A percentile compares a stretch with the other conserved stretches of the same genome.
phyloP scores from a whole-genome alignment of 2,888 invertebrate species.

The Pycnomerus fuliginosus region DNA sequence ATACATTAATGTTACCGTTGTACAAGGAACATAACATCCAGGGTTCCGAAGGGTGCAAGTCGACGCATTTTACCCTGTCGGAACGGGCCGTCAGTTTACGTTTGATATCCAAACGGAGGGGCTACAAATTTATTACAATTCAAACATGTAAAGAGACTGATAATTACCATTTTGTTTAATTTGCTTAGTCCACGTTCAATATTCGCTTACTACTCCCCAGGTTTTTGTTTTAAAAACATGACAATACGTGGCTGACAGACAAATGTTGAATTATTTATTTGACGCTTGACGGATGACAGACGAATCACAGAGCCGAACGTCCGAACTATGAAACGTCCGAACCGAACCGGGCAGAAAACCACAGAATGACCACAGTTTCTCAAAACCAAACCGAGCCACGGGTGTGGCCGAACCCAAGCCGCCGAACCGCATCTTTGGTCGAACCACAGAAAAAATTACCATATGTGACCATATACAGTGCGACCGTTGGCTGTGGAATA shows the following conservation, averaged over 20 bases:
- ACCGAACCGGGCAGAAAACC: too few relatives aligned
- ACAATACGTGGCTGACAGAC: constrained; percentile 21
- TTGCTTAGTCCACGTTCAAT: not conserved
- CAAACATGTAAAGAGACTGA: not conserved
- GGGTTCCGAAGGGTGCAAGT: constrained; percentile 95
- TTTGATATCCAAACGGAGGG: constrained; percentile 96
- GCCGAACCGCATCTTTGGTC: too few relatives aligned
- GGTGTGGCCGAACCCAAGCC: too few relatives aligned
- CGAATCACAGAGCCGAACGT: too few relatives aligned
- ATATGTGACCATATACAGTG: too few relatives aligned
- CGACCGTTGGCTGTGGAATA: too few relatives aligned
- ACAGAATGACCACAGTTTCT: too few relatives aligned
- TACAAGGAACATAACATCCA: constrained; percentile 99
- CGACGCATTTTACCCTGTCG: constrained; percentile 97
- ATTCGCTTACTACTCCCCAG: not conserved
- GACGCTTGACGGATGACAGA: constrained; percentile 10
- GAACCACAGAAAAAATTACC: too few relatives aligned
- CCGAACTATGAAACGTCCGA: too few relatives aligned
- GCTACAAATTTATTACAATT: constrained; percentile 57
- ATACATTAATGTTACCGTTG: constrained; percentile 98
- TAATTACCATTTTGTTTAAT: not conserved
- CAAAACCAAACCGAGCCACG: too few relatives aligned
- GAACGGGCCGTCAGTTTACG: constrained; percentile 96
- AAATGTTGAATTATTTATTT: constrained; percentile 3
- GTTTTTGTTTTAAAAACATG: constrained; percentile 17